Percentiles rank a stretch among this genome's conserved stretches.
phyloP scores from a whole-genome alignment of 2,888 invertebrate genomes.

The Troides helena region DNA sequence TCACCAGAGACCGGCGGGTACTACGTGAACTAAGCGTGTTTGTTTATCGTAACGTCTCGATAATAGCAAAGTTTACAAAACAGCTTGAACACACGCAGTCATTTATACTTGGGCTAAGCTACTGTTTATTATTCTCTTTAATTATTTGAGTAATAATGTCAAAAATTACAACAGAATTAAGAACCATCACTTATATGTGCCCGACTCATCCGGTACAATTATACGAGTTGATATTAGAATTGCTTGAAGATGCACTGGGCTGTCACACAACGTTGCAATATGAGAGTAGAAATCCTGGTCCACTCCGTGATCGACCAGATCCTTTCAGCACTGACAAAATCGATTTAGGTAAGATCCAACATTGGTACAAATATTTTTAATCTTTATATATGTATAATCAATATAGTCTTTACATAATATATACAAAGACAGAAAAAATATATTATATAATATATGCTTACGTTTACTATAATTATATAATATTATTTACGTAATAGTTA shows the following conservation, averaged over 20 bases:
- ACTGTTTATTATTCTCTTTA: neutral
- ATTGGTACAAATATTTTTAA: neutral
- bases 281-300: constrained; percentile 80
- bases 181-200: constrained; percentile 82
- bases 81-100: constrained; percentile 11
- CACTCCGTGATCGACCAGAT: constrained; percentile 71
- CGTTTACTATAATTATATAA: too few species aligned
- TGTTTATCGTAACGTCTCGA: constrained; percentile 36
- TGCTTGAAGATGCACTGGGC: constrained; percentile 75
- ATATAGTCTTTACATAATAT: too few species aligned
- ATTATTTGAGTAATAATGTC: constrained; percentile 49
- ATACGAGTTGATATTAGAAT: constrained; percentile 78
- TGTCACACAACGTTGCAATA: constrained; percentile 77
- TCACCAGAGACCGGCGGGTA: constrained; percentile 34
- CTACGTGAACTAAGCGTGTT: constrained; percentile 38
- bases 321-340: constrained; percentile 76
- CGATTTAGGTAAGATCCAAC: constrained; percentile 76
- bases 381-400: too few species aligned
- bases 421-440: too few species aligned
- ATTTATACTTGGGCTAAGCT: constrained; percentile 15
- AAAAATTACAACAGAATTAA: constrained; percentile 60
- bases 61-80: constrained; percentile 30
- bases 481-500: too few species aligned
- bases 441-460: too few species aligned
- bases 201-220: constrained; percentile 82